Percentiles rank a stretch among this genome's conserved stretches.
phyloP scores from a whole-genome alignment of 2,888 invertebrate species.

The Eubasilissa splendida region DNA sequence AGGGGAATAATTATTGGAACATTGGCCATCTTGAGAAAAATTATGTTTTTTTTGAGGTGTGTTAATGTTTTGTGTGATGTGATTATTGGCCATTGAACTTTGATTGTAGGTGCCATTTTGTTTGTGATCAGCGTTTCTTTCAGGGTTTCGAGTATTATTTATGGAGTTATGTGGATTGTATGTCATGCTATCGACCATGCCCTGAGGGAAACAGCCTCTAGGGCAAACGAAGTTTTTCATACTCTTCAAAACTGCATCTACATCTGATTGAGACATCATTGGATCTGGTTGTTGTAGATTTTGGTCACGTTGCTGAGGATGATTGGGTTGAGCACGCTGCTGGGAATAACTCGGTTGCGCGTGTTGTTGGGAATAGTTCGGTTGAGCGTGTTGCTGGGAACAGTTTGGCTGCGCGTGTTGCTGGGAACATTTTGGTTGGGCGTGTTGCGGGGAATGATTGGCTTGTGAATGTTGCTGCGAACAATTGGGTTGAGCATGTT shows the following conservation, averaged over 20 bases:
- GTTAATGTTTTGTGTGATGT: neutral
- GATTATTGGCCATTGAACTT: too few species aligned
- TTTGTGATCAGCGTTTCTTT: neutral
- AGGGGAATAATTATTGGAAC: too few species aligned
- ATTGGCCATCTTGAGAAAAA: neutral
- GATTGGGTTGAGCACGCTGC: neutral
- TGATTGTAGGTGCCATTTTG: too few species aligned
- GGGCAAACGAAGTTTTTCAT: slow-evolving; percentile 13
- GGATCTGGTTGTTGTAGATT: neutral
- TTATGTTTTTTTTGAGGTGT: neutral
- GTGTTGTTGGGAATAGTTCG: neutral
- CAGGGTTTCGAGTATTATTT: neutral
- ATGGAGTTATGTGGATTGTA: neutral
- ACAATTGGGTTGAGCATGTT: neutral
- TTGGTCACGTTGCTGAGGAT: neutral
- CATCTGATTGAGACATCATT: neutral
- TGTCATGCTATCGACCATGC: neutral
- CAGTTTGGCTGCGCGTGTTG: too few species aligned
- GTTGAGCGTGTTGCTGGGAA: neutral
- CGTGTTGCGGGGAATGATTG: neutral
- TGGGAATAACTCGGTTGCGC: slow-evolving; percentile 4
- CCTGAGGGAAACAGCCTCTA: neutral
- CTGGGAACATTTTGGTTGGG: too few species aligned
- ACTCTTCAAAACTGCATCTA: neutral
- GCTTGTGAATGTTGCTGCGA: neutral